phyloP scores from a whole-genome alignment of 2,797 vertebrate genomes.

The Merluccius polli region DNA sequence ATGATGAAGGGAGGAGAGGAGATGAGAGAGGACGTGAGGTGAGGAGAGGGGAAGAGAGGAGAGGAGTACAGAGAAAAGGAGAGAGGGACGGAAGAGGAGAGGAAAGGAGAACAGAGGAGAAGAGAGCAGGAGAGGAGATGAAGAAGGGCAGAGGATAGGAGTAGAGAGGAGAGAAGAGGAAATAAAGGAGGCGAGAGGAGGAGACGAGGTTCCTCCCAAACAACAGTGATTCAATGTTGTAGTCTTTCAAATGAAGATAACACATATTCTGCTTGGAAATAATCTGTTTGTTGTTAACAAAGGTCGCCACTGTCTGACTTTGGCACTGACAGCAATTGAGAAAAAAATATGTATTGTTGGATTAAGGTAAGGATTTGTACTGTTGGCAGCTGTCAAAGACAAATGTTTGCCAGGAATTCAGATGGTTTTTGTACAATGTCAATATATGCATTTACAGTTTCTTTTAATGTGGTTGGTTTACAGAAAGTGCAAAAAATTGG shows the following conservation, averaged over 20 bases:
- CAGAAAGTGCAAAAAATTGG: background rate
- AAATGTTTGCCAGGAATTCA: background rate
- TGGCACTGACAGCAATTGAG: conserved; percentile 11
- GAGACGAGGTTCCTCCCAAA: background rate
- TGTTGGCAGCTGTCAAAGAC: background rate
- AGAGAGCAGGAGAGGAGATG: background rate
- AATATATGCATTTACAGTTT: too few species aligned
- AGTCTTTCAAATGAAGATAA: background rate
- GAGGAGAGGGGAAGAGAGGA: conserved; percentile 23
- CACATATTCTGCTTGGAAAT: background rate
- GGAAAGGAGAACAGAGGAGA: conserved; percentile 38
- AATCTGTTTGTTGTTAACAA: background rate
- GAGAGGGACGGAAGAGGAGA: background rate
- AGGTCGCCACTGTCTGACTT: background rate
- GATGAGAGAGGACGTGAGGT: conserved; percentile 8
- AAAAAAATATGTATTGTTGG: background rate
- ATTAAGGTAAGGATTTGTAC: background rate
- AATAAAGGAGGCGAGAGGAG: background rate
- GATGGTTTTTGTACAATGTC: too few species aligned
- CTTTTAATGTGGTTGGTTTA: background rate
- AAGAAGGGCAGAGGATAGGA: background rate
- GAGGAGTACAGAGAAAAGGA: background rate
- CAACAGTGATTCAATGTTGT: background rate
- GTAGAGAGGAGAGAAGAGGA: background rate
- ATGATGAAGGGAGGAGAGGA: background rate